Evolutionary conservation across 2,113 vertebrate genomes (phyloP), one percentile per base, ranked within the genome.

Genomic region (Cheirogaleus medius): DNA sequence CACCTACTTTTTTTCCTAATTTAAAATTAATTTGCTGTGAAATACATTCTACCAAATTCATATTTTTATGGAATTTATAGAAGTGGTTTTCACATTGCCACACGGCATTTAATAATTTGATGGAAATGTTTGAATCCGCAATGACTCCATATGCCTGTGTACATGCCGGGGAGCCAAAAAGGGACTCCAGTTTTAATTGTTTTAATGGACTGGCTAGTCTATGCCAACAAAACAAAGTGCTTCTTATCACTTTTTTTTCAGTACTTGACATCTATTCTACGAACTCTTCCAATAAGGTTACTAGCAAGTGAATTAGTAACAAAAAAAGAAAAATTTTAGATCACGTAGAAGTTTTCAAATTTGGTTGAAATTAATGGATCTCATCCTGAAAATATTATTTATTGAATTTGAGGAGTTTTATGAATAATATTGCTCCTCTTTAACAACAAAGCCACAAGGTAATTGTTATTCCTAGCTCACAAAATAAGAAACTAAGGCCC

Each of bases 1-100:
- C 25, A 85, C 17, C n/a, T 82, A 13, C 18, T 20, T 81, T 84
- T 83, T 89, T 92, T 80, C 32, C 69, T 73, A 71, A 81, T 66
- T 71, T 76, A 87, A 88, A 88, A 93, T 39, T 81, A 90, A 90
- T 60, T 39, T 96, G 15, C 29, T 80, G n/a, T 89, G 23, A 94
- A 89, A 69, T 88, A 76, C 25, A 80, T 78, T 73, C 25, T 58
- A 80, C 23, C 21, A 94, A 66, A n/a, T 37, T 32, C 11, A 5
- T 52, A n/a, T 82, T 39, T 89, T 81, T 69, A 85, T 23, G 90
- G 37, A 60, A 96, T 44, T 63, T 69, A 49, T 95, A 44, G 49
- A 92, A 47, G 32, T 37, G 8, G 15, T 44, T 54, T 78, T 78
- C 32, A 49, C 20, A 25, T 42, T 56, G n/a, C 27, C 25, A 90